Percentiles rank a stretch among this genome's conserved stretches.
These are phyloP conservation scores for Natrix natrix DNA, from an alignment of 2,797 vertebrate genomes.

Conservation along the genomic window DNA sequence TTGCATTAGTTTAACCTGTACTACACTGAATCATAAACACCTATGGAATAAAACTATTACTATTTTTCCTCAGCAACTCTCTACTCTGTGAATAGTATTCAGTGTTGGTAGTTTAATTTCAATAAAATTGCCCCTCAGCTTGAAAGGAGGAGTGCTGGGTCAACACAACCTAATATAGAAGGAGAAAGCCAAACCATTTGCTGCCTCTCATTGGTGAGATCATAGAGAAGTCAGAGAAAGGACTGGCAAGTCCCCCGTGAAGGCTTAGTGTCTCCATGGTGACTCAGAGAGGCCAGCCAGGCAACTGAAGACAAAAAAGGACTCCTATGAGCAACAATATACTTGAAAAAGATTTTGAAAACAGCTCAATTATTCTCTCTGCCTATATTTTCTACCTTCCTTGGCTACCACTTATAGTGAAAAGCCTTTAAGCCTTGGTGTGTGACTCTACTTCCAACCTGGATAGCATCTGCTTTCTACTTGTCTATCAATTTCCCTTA, in stretches of 20 bases:
- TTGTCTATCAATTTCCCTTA: background rate
- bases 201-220: background rate
- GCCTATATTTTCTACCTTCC: background rate
- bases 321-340: background rate
- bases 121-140: background rate
- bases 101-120: background rate
- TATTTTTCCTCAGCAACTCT: background rate
- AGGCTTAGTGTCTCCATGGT: background rate
- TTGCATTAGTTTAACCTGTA: background rate
- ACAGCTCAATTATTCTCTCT: background rate
- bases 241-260: background rate
- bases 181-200: background rate
- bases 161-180: background rate
- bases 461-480: background rate
- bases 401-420: background rate
- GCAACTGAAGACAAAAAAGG: background rate
- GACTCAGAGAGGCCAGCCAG: background rate
- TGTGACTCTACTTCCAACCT: background rate
- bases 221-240: background rate
- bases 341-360: background rate
- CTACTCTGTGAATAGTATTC: background rate
- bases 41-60: background rate
- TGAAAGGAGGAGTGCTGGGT: background rate
- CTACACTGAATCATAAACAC: background rate
- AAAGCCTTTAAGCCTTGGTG: background rate